These are phyloP conservation scores for Drosophila melanosoma DNA, from an alignment of 2,888 invertebrate genomes.

Conservation along the genomic window DNA sequence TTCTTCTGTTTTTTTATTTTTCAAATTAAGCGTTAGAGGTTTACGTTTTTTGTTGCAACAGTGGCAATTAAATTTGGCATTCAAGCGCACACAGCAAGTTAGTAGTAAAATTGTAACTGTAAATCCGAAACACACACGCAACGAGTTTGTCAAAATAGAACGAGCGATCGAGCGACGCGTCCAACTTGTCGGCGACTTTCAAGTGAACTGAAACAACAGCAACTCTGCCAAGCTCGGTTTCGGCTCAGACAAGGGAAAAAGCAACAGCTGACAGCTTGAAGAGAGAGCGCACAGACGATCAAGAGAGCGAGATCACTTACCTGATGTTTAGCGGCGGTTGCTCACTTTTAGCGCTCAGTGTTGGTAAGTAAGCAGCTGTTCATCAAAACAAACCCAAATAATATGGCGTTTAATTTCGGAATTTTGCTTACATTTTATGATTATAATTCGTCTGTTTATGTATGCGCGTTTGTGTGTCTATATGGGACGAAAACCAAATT, in stretches of 20 bases:
- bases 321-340: slow-evolving; percentile 13
- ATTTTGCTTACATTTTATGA: not conserved
- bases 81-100: slow-evolving; percentile 74
- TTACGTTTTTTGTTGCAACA: slow-evolving; percentile 34
- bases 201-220: slow-evolving; percentile 58
- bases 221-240: slow-evolving; percentile 37
- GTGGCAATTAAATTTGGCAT: slow-evolving; percentile 79
- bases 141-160: slow-evolving; percentile 1
- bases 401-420: not conserved
- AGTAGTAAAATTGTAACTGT: slow-evolving; percentile 64
- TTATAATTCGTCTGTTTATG: not conserved
- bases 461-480: not conserved
- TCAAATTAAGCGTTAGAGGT: slow-evolving; percentile 51
- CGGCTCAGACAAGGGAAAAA: slow-evolving; percentile 14
- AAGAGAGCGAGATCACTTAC: not conserved
- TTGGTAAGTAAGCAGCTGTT: slow-evolving; percentile 44
- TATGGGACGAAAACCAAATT: slow-evolving; percentile 14
- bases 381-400: slow-evolving; percentile 16
- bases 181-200: slow-evolving; percentile 52
- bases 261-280: slow-evolving; percentile 40
- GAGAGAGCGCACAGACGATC: not conserved
- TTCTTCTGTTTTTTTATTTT: slow-evolving; percentile 36
- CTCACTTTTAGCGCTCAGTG: slow-evolving; percentile 47
- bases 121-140: slow-evolving; percentile 46
- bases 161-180: slow-evolving; percentile 40